Base-by-base conservation (phyloP, 2,113 vertebrate genomes). In the Lepus timidus region DNA sequence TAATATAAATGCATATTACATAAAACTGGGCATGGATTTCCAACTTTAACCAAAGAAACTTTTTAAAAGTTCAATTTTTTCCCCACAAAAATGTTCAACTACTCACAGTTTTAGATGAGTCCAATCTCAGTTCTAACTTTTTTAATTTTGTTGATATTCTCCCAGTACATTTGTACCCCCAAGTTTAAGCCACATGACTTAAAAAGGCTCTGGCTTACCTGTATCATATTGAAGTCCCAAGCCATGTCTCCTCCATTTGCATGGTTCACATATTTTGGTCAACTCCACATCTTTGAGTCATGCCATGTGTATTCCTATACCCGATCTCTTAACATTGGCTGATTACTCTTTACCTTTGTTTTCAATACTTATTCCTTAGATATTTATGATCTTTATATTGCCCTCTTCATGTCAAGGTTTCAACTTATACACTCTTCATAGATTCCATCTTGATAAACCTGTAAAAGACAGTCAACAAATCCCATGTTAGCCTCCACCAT, bases 141-240 rank as follows among this genome's bases (percentile, higher is more conserved):
- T 25, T 78, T 33, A 81, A 70, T n/a, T 6, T 4, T 13, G 20
- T 2, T 61, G 36, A 33, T 74, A 27, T 16, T 61, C 4, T 9
- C 61, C 9, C 31, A 9, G 33, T 31, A 85, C 13, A 71, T 4
- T 33, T 76, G 1, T 1, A 25, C 11, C 12, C 29, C 8, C 11
- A 3, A 7, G 23, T n/a, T 68, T 71, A 68, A 44, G 29, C 55
- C 29, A 78, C 29, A 1, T 10, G 17, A 10, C 10, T 73, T 25
- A 64, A 62, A 65, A n/a, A 36, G 29, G 0, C 44, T n/a, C 9
- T 29, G 19, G 19, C 16, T 16, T 71, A 20, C 14, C 1, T 4
- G 0, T 55, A 62, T 52, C 13, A 6, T 3, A 75, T 33, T 39
- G 1, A 13, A 9, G 23, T 3, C 4, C 4, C 1, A 4, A 1